Percentiles rank a stretch among this genome's conserved stretches.
These are phyloP conservation scores for Doris montereyensis DNA, from an alignment of 2,888 invertebrate species.

Conservation along the genomic window DNA sequence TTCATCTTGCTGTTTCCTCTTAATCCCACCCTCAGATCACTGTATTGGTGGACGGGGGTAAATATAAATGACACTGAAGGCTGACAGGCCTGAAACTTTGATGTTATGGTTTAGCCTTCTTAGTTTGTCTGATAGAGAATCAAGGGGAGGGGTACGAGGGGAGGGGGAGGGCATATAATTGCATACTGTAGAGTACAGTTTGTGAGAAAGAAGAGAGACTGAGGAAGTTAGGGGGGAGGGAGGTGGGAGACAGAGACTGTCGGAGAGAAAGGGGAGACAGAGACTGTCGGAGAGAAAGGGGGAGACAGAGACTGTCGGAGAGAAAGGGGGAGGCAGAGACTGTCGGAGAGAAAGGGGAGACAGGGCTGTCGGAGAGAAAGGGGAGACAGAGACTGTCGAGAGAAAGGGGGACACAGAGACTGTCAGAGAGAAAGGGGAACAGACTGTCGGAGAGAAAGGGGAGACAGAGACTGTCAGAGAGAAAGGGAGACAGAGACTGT, in stretches of 20 bases:
- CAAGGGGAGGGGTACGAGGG: constrained; percentile 35
- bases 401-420: background rate
- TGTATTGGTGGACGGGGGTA: too few relatives aligned
- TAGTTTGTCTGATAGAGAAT: too few relatives aligned
- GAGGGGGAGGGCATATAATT: constrained; percentile 39
- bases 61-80: too few relatives aligned
- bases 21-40: too few relatives aligned
- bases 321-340: background rate
- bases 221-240: constrained; percentile 34
- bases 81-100: too few relatives aligned
- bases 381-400: background rate
- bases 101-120: too few relatives aligned
- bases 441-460: constrained; percentile 27
- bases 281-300: background rate
- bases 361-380: background rate
- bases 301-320: background rate
- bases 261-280: constrained; percentile 16
- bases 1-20: too few relatives aligned
- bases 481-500: background rate
- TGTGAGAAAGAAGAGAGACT: constrained; percentile 33
- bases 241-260: constrained; percentile 32
- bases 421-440: too few relatives aligned
- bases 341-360: constrained; percentile 12
- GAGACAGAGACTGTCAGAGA: constrained; percentile 3
- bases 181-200: constrained; percentile 30